A percentile compares a stretch with the other conserved stretches of the same genome.
These are phyloP conservation scores for Tangara arthus DNA, from an alignment of 2,797 vertebrate genomes.

Conservation along the genomic window DNA sequence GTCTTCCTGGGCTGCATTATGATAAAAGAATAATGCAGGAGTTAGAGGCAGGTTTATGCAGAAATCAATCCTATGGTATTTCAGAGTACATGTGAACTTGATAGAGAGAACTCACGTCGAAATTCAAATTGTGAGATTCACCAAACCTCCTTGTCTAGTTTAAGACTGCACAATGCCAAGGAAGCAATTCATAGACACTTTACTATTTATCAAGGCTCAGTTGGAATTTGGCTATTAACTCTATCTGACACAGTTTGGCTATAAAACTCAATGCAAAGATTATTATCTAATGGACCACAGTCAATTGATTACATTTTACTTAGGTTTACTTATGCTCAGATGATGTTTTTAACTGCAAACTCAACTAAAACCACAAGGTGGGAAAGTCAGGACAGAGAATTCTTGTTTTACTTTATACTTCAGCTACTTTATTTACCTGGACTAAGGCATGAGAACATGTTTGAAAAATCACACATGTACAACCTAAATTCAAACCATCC, in stretches of 20 bases:
- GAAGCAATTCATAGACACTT: background rate
- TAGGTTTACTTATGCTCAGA: background rate
- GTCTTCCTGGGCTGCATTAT: background rate
- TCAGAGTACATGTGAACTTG: background rate
- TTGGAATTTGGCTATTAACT: background rate
- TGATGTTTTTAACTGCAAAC: background rate
- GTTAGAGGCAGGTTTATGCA: background rate
- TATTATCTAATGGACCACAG: background rate
- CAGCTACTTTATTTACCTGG: background rate
- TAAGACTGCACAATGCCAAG: background rate
- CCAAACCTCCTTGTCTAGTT: background rate
- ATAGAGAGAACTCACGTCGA: background rate
- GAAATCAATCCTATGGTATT: background rate
- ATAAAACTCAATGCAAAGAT: background rate
- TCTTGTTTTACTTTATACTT: background rate
- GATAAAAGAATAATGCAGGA: background rate
- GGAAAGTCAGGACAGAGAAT: conserved; percentile 13
- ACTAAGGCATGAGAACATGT: background rate
- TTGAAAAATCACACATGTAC: background rate
- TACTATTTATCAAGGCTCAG: background rate
- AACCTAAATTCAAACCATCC: background rate
- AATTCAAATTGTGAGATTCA: background rate
- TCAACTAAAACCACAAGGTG: background rate
- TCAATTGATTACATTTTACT: background rate
- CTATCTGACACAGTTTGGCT: background rate